A percentile compares a stretch with the other conserved stretches of the same genome.
Evolutionary conservation across 2,113 vertebrate species (phyloP).

Genomic region (Scomber japonicus): DNA sequence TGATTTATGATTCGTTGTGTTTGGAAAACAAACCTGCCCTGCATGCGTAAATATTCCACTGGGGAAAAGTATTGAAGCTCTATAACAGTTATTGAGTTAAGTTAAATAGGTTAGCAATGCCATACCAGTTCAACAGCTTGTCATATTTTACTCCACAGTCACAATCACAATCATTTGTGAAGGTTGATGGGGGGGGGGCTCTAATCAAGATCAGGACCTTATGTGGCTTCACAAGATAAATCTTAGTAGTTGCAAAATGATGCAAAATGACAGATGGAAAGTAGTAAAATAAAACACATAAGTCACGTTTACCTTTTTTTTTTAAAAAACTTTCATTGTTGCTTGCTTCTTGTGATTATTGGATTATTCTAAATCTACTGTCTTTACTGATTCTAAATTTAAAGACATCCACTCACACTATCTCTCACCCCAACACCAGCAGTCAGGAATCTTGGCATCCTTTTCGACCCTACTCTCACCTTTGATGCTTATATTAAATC

Average conservation of each 20-base stretch:
- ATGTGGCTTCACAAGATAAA: neutral
- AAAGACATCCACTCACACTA: no score
- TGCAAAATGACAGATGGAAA: neutral
- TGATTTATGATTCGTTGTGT: constrained; percentile 67
- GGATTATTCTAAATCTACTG: no score
- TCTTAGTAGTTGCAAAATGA: neutral
- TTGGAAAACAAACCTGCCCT: constrained; percentile 38
- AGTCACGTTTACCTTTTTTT: neutral
- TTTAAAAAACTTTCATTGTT: no score
- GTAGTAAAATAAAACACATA: neutral
- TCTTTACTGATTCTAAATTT: no score
- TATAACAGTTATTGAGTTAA: neutral
- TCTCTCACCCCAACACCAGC: no score
- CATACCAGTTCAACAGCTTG: neutral
- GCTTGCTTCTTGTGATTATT: no score
- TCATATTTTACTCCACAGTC: neutral
- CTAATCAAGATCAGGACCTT: no score
- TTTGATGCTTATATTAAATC: no score
- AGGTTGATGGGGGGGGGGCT: no score
- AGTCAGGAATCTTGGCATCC: no score
- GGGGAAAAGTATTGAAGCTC: neutral
- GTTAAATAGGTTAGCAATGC: neutral
- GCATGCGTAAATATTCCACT: constrained; percentile 54
- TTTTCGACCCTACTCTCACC: no score
- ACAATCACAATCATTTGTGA: neutral